These are phyloP conservation scores for Callaeas wilsoni DNA, from an alignment of 2,113 vertebrate genomes.

Conservation along the genomic window DNA sequence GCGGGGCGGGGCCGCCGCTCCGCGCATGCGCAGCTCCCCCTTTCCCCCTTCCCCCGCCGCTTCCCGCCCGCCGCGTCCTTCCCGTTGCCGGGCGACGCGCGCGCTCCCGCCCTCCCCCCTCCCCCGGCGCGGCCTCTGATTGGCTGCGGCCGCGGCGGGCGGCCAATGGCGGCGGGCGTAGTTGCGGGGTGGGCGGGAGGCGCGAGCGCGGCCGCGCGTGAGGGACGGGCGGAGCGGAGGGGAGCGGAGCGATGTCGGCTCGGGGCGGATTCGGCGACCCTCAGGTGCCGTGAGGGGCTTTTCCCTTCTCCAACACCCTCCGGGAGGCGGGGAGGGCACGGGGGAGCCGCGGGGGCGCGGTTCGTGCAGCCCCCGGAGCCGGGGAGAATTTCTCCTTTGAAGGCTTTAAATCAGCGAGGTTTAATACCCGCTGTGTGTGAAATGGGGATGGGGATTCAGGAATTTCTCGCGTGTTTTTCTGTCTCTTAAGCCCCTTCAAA, in stretches of 20 bases:
- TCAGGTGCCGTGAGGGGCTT: not conserved
- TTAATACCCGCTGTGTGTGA: not conserved
- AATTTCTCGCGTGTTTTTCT: not conserved
- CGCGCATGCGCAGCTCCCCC: not conserved
- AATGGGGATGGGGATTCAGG: not conserved
- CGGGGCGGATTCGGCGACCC: not conserved
- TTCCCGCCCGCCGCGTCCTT: not conserved
- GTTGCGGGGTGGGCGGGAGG: not conserved
- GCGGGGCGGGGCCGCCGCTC: not conserved
- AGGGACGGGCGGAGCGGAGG: not conserved
- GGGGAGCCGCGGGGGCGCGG: not conserved
- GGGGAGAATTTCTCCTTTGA: not conserved
- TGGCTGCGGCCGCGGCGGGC: not conserved
- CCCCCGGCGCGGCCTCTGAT: not conserved
- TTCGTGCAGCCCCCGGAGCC: not conserved
- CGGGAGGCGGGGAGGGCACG: not conserved
- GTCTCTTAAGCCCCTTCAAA: not conserved
- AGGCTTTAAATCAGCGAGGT: not conserved
- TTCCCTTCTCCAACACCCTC: rapidly evolving
- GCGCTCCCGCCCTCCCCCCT: too few species aligned
- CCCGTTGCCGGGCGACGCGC: not conserved
- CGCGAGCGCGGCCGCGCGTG: not conserved
- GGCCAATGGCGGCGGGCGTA: too few species aligned
- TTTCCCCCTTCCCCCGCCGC: not conserved
- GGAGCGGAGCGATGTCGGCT: not conserved